Conservation (phyloP, 2,113 vertebrate genomes). For the Apistogramma diplotaenia region DNA sequence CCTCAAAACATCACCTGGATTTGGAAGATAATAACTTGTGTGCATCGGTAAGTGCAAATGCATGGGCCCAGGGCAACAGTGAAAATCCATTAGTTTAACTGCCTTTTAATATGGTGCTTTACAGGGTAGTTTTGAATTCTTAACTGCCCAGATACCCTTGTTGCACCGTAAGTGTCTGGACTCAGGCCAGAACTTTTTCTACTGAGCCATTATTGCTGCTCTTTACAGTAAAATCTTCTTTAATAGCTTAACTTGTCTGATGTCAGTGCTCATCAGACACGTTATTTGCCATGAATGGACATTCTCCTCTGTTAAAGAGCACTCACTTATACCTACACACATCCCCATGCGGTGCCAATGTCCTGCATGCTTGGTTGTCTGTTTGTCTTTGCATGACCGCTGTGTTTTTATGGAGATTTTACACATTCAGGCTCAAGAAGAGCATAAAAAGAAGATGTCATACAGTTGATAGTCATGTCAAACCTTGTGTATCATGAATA, state of each 20-base stretch:
- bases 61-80: conserved; percentile 7
- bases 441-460: conserved; percentile 10
- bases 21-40: conserved; percentile 36
- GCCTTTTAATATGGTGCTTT: conserved; percentile 39
- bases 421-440: not conserved
- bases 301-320: not conserved
- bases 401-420: not conserved
- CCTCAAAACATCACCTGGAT: conserved; percentile 30
- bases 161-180: conserved; percentile 46
- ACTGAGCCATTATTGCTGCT: conserved; percentile 2
- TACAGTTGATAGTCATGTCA: conserved; percentile 6
- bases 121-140: conserved; percentile 41
- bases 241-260: not conserved
- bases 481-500: conserved; percentile 14
- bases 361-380: not conserved
- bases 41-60: conserved; percentile 58
- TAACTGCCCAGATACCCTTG: conserved; percentile 34
- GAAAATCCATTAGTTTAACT: conserved; percentile 51
- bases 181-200: conserved; percentile 24
- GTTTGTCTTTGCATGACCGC: not conserved
- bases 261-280: not conserved
- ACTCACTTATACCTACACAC: not conserved
- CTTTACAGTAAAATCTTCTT: not conserved
- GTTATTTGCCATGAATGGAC: conserved; percentile 17
- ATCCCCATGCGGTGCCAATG: not conserved